A percentile compares a stretch with the other conserved stretches of the same genome.
Evolutionary conservation across 1,140 invertebrate genomes (phyloP).

Genomic region (Arctopsyche grandis): DNA sequence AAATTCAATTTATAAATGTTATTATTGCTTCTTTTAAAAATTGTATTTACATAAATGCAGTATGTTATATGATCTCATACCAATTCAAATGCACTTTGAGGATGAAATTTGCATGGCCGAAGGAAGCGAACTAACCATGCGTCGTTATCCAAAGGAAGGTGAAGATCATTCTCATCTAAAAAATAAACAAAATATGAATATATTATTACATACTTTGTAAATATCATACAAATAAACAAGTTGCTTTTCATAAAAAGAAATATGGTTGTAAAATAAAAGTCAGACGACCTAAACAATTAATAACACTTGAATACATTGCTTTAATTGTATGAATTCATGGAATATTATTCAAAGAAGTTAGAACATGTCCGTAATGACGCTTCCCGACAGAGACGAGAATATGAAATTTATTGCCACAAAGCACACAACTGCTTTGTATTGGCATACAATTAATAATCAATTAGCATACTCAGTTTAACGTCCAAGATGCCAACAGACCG

Average conservation of each 20-base stretch:
- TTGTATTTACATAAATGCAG: conserved; percentile 8
- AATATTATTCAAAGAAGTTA: too few species aligned
- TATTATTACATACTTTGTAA: too few species aligned
- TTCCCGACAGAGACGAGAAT: too few species aligned
- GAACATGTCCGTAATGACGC: too few species aligned
- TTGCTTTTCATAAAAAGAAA: background rate
- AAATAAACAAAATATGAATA: conserved; percentile 25
- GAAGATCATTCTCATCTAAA: conserved; percentile 77
- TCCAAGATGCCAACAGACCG: background rate
- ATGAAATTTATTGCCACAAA: background rate
- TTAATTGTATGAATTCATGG: too few species aligned
- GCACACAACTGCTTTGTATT: background rate
- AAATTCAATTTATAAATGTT: conserved; percentile 42
- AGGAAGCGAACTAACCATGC: conserved; percentile 79
- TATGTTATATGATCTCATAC: conserved; percentile 59
- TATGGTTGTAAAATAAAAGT: too few species aligned
- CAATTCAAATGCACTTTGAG: conserved; percentile 77
- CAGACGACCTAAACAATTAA: too few species aligned
- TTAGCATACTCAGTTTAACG: background rate
- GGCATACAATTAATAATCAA: conserved; percentile 15
- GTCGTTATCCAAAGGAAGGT: conserved; percentile 76
- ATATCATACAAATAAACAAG: background rate
- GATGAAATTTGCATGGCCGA: conserved; percentile 83
- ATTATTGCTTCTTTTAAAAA: background rate
- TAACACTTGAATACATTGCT: too few species aligned